Conservation (phyloP, 2,797 vertebrate species). For the Mus caroli region DNA sequence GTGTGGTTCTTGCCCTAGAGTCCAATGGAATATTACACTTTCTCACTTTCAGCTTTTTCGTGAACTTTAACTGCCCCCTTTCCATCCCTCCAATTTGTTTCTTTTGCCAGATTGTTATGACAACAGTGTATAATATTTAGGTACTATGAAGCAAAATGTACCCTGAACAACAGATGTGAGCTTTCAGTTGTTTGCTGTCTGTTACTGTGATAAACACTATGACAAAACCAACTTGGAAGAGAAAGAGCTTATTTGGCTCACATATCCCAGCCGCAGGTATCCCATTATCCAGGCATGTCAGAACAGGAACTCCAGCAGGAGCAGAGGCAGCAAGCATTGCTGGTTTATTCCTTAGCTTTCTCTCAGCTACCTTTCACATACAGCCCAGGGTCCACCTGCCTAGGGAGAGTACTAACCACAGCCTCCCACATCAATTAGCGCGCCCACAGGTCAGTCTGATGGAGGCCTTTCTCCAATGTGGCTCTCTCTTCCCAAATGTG, state of each 20-base stretch:
- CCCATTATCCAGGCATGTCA: background rate
- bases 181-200: background rate
- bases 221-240: background rate
- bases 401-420: background rate
- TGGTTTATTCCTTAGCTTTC: background rate
- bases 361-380: background rate
- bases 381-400: background rate
- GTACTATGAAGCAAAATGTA: constrained; percentile 1
- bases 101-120: background rate
- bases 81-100: background rate
- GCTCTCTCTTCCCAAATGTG: background rate
- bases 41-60: constrained; percentile 14
- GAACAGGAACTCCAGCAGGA: background rate
- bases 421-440: background rate
- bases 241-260: background rate
- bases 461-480: background rate
- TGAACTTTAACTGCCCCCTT: background rate
- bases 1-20: background rate
- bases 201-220: background rate
- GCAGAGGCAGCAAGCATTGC: background rate
- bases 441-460: too few relatives aligned
- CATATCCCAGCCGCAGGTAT: too few relatives aligned
- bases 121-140: constrained; percentile 18
- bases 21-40: background rate
- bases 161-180: constrained; percentile 3